Percentiles rank a stretch among this genome's conserved stretches.
phyloP scores from a whole-genome alignment of 2,888 invertebrate genomes.

The Pyrochroa serraticornis region DNA sequence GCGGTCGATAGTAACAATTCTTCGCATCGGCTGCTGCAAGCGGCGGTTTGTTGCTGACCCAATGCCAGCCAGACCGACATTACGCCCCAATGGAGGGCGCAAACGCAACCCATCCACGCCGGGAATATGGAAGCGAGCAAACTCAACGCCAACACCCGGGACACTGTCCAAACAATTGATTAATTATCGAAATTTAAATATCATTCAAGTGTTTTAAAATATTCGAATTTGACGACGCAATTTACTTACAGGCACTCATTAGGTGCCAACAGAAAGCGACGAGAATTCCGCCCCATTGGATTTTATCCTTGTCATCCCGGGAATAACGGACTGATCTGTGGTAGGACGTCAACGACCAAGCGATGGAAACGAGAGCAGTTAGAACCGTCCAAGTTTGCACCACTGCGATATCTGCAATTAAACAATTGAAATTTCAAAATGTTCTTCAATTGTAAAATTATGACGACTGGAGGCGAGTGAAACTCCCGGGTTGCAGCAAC shows the following conservation, averaged over 20 bases:
- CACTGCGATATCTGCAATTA: conserved; percentile 51
- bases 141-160: conserved; percentile 63
- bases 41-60: conserved; percentile 57
- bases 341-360: conserved; percentile 68
- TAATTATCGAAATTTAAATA: too few relatives aligned
- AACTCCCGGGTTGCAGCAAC: not conserved
- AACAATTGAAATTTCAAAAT: conserved; percentile 29
- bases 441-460: not conserved
- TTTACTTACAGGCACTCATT: conserved; percentile 61
- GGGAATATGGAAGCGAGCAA: conserved; percentile 63
- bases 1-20: conserved; percentile 60
- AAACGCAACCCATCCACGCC: conserved; percentile 59
- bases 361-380: conserved; percentile 63
- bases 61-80: conserved; percentile 64
- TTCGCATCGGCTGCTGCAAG: conserved; percentile 58
- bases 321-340: conserved; percentile 65
- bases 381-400: conserved; percentile 61
- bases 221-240: too few relatives aligned
- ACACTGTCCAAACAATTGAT: conserved; percentile 50
- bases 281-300: conserved; percentile 60
- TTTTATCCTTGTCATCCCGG: conserved; percentile 62
- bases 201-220: too few relatives aligned
- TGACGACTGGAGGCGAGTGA: not conserved
- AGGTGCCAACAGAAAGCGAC: conserved; percentile 66
- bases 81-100: conserved; percentile 62